Percentiles rank a stretch among this genome's conserved stretches.
Evolutionary conservation across 2,113 vertebrate species (phyloP).

Genomic region (Saccopteryx leptura): DNA sequence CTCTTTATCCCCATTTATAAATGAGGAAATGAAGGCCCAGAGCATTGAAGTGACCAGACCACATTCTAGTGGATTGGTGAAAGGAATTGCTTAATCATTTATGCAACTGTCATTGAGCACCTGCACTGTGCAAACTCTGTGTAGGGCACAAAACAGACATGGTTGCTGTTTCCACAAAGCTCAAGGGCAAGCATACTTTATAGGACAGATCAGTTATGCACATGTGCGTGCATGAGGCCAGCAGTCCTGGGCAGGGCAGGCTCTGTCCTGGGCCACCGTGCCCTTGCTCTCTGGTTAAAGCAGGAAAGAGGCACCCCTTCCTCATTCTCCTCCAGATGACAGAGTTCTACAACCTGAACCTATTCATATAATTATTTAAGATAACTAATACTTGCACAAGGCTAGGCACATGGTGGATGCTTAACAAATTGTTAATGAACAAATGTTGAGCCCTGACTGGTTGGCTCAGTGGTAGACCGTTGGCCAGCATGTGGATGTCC

Average conservation of each 20-base stretch:
- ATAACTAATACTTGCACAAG: background rate
- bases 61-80: background rate
- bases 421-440: background rate
- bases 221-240: background rate
- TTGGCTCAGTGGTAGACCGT: too few species aligned
- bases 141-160: background rate
- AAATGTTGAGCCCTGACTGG: background rate
- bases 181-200: slow-evolving; percentile 48
- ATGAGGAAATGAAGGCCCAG: background rate
- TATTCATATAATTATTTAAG: background rate
- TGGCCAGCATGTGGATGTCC: too few species aligned
- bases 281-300: background rate
- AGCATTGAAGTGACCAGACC: background rate
- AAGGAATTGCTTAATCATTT: slow-evolving; percentile 55
- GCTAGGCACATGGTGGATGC: background rate
- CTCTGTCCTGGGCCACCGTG: background rate
- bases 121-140: slow-evolving; percentile 8
- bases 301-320: background rate
- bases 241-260: background rate
- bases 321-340: background rate
- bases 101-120: background rate
- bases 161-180: slow-evolving; percentile 19
- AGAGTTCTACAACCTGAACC: background rate
- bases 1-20: background rate
- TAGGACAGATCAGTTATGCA: background rate